Evolutionary conservation across 2,113 vertebrate genomes (phyloP).

Genomic region (Chlamydotis undulata): DNA sequence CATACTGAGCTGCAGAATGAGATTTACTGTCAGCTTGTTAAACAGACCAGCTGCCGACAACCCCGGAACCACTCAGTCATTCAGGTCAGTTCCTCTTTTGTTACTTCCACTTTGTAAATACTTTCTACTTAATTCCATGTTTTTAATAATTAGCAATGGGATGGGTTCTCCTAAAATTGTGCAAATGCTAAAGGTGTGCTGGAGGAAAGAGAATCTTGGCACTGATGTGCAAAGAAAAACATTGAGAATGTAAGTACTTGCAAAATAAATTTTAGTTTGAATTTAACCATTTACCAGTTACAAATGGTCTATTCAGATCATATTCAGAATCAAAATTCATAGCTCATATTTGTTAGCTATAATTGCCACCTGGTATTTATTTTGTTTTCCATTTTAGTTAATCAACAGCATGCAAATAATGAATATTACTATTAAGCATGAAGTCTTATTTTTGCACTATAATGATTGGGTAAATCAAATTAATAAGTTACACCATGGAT

Average conservation of each 20-base stretch:
- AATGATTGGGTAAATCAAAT: not conserved
- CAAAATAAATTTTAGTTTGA: not conserved
- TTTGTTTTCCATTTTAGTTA: not conserved
- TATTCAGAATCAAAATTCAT: not conserved
- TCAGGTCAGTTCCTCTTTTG: conserved; percentile 75
- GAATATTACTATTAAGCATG: not conserved
- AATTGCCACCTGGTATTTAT: not conserved
- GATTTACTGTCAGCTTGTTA: conserved; percentile 89
- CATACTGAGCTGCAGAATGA: conserved; percentile 90
- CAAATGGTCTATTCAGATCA: not conserved
- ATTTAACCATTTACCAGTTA: not conserved
- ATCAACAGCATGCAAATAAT: not conserved
- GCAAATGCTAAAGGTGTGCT: not conserved
- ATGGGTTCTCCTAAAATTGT: not conserved
- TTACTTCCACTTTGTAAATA: not conserved
- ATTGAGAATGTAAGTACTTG: not conserved
- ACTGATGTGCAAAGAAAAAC: not conserved
- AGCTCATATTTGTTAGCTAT: not conserved
- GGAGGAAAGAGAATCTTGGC: not conserved
- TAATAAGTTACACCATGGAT: not conserved
- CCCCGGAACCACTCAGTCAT: conserved; percentile 85
- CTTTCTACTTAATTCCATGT: not conserved
- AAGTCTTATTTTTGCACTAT: not conserved
- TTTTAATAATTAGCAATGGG: not conserved
- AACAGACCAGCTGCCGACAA: conserved; percentile 83